Conservation (phyloP, 2,888 invertebrate genomes). For the Asteroscopus sphinx region DNA sequence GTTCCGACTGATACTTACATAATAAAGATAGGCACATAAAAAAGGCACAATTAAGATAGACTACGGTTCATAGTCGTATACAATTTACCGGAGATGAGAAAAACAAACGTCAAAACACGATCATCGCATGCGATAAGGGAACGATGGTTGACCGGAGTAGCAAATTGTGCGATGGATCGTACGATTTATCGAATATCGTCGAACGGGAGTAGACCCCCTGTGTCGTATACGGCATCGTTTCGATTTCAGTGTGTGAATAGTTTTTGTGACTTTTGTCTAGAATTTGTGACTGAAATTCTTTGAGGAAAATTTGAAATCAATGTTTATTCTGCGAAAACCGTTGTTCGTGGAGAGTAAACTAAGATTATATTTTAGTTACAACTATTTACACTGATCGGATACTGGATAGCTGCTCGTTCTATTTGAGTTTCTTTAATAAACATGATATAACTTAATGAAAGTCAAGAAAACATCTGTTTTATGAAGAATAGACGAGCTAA, state of each 20-base stretch:
- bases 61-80: no score
- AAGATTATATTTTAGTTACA: neutral
- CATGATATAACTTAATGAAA: conserved; percentile 44
- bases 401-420: neutral
- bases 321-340: neutral
- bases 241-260: conserved; percentile 18
- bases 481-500: conserved; percentile 36
- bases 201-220: no score
- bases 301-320: neutral
- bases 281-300: neutral
- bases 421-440: conserved; percentile 21
- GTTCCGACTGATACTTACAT: no score
- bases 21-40: no score
- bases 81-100: no score
- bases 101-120: no score
- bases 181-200: no score
- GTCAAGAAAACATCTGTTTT: conserved; percentile 49
- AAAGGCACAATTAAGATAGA: no score
- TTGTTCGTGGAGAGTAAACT: neutral
- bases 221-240: conserved; percentile 14
- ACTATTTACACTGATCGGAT: neutral
- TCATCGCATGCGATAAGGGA: no score
- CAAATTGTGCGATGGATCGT: no score
- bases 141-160: no score
- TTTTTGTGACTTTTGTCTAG: conserved; percentile 20